Evolutionary conservation across 1,140 invertebrate species (phyloP).

Genomic region (Rhopalosiphum padi): DNA sequence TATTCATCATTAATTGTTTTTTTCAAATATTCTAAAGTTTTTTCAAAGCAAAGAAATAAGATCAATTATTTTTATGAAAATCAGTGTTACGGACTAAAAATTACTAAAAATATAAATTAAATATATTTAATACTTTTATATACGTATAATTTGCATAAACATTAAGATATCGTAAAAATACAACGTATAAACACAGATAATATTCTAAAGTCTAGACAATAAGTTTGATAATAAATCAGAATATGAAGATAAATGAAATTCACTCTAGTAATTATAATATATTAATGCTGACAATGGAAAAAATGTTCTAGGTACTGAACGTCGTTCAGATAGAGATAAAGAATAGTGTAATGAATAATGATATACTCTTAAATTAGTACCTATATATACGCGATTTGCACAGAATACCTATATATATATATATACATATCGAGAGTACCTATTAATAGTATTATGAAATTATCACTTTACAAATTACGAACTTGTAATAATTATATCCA

Average conservation of each 20-base stretch:
- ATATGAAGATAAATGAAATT: not conserved
- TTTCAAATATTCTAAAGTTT: too few relatives aligned
- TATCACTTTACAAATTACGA: not conserved
- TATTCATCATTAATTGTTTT: too few relatives aligned
- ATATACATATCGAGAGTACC: too few relatives aligned
- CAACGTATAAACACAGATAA: not conserved
- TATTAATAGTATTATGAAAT: not conserved
- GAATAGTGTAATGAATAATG: not conserved
- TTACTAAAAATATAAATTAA: too few relatives aligned
- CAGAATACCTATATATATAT: not conserved
- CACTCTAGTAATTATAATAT: not conserved
- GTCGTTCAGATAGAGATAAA: too few relatives aligned
- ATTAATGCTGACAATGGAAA: not conserved
- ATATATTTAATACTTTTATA: too few relatives aligned
- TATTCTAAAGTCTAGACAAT: not conserved
- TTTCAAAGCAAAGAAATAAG: too few relatives aligned
- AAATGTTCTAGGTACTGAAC: too few relatives aligned
- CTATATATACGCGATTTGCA: accelerated
- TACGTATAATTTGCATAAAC: not conserved
- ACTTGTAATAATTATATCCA: not conserved
- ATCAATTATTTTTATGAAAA: too few relatives aligned
- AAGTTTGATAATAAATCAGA: not conserved
- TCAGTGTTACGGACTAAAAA: too few relatives aligned
- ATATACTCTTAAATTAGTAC: not conserved
- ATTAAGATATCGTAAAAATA: not conserved